Conservation (phyloP, 2,888 invertebrate species). For the Luperina testacea region DNA sequence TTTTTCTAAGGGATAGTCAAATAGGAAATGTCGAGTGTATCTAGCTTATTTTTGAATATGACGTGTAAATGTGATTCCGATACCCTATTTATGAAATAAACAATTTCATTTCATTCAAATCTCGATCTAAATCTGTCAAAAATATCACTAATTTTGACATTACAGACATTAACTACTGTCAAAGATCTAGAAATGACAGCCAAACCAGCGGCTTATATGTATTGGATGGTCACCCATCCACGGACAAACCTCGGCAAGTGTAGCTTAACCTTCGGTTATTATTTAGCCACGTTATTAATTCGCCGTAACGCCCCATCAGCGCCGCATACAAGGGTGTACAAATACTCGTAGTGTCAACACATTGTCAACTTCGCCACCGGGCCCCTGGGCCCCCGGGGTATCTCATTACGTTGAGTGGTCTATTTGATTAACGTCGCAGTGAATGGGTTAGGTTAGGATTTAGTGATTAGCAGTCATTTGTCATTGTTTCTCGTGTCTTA, state of each 20-base stretch:
- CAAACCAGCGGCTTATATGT: not conserved
- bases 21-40: no score
- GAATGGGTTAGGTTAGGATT: constrained; percentile 47
- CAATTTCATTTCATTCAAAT: no score
- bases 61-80: no score
- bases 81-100: no score
- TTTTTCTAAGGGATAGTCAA: no score
- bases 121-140: no score
- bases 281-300: constrained; percentile 4
- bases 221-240: not conserved
- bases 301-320: not conserved
- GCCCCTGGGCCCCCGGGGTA: not conserved
- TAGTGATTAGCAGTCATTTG: constrained; percentile 1
- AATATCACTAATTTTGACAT: no score
- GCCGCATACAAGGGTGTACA: constrained; percentile 31
- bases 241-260: not conserved
- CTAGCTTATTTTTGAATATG: no score
- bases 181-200: not conserved
- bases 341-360: constrained; percentile 53
- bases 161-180: not conserved
- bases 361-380: constrained; percentile 19
- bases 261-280: not conserved
- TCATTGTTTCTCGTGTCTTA: not conserved
- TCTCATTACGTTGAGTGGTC: constrained; percentile 59
- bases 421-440: constrained; percentile 53